Evolutionary conservation across 2,113 vertebrate species (phyloP).

Genomic region (Dolichotis patagonum): DNA sequence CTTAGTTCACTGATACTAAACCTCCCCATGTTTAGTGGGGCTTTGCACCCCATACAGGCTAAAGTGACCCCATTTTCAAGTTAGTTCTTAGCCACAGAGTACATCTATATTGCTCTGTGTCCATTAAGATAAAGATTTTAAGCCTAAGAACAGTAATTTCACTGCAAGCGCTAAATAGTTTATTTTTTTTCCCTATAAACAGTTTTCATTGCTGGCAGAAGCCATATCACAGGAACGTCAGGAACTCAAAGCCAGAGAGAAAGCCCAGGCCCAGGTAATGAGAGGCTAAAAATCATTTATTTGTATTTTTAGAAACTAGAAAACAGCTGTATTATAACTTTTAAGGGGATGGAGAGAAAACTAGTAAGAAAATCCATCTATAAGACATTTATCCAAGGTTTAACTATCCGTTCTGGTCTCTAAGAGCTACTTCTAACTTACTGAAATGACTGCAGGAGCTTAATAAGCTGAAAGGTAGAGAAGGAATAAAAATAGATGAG

Average conservation of each 20-base stretch:
- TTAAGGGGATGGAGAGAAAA: slow-evolving; percentile 17
- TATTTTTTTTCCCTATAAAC: slow-evolving; percentile 55
- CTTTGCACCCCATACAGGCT: not conserved
- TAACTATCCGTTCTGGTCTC: not conserved
- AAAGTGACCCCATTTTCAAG: not conserved
- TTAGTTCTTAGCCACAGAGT: not conserved
- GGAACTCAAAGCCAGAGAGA: slow-evolving; percentile 92
- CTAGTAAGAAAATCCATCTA: not conserved
- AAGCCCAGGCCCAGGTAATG: slow-evolving; percentile 93
- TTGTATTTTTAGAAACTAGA: slow-evolving; percentile 16
- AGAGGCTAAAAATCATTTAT: not conserved
- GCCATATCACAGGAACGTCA: slow-evolving; percentile 91
- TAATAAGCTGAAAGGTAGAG: not conserved
- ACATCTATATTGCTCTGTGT: not conserved
- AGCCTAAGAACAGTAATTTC: not conserved
- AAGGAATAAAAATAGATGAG: not conserved
- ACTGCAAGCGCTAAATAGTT: not conserved
- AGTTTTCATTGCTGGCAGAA: slow-evolving; percentile 97
- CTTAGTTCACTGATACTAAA: not conserved
- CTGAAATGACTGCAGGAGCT: not conserved
- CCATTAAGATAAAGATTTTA: slow-evolving; percentile 20
- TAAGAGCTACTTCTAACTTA: slow-evolving; percentile 17
- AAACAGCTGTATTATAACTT: not conserved
- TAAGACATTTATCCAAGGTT: not conserved
- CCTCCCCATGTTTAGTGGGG: not conserved